Evolutionary conservation across 2,888 invertebrate genomes (phyloP).

Genomic region (Tetragonula carbonaria): DNA sequence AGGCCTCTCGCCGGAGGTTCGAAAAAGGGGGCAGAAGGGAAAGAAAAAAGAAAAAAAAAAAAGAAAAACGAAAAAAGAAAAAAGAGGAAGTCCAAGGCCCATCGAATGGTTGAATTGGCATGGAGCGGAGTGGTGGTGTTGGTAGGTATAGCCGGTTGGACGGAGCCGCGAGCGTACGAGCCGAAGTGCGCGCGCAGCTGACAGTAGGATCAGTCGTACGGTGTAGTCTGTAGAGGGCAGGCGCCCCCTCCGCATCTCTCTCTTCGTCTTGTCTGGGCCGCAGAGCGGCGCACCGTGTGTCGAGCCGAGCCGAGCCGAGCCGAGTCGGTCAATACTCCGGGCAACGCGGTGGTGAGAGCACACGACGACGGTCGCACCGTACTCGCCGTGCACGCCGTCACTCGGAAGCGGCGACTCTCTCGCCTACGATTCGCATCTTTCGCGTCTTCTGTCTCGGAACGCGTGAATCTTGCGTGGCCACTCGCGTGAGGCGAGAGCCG

Average conservation of each 20-base stretch:
- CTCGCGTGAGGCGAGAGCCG: not conserved
- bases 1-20: constrained; percentile 24
- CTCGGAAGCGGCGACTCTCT: constrained; percentile 53
- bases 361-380: constrained; percentile 64
- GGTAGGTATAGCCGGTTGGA: constrained; percentile 28
- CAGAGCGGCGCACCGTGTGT: constrained; percentile 63
- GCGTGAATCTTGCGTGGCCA: not conserved
- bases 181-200: constrained; percentile 53
- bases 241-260: constrained; percentile 52
- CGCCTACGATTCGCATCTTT: constrained; percentile 39
- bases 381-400: constrained; percentile 64
- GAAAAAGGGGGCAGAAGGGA: not conserved
- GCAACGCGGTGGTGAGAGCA: constrained; percentile 78
- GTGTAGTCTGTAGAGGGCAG: constrained; percentile 56
- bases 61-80: not conserved
- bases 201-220: constrained; percentile 39
- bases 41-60: too few species aligned
- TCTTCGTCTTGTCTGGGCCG: constrained; percentile 36
- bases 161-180: constrained; percentile 27
- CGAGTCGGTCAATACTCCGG: constrained; percentile 83
- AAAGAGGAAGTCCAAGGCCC: constrained; percentile 35
- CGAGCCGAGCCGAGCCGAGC: constrained; percentile 68
- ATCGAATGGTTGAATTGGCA: constrained; percentile 51
- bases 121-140: not conserved
- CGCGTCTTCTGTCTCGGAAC: constrained; percentile 8